These are phyloP conservation scores for Phataginus tetradactyla DNA, from an alignment of 2,797 vertebrate genomes.

Conservation along the genomic window DNA sequence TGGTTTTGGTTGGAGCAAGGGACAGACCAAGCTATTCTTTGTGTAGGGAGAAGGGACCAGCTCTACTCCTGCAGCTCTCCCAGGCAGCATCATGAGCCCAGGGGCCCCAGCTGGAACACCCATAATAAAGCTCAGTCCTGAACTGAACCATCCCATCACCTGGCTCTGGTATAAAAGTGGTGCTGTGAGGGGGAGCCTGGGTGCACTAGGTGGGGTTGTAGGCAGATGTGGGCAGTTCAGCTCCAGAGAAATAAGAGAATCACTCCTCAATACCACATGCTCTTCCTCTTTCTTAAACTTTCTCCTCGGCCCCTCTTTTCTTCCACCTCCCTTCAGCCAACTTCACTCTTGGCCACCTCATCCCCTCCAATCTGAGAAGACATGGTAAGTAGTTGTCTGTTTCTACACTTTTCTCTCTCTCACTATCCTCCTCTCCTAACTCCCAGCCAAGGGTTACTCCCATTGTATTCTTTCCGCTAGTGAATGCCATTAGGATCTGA, in stretches of 20 bases:
- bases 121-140: slow-evolving; percentile 28
- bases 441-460: not conserved
- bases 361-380: not conserved
- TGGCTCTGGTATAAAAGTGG: not conserved
- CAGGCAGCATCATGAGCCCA: not conserved
- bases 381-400: slow-evolving; percentile 1
- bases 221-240: not conserved
- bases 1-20: slow-evolving; percentile 33
- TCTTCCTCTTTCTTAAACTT: not conserved
- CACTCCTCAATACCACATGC: not conserved
- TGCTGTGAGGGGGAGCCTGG: not conserved
- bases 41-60: not conserved
- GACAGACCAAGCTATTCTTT: not conserved
- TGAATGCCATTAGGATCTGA: slow-evolving; percentile 43
- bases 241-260: not conserved
- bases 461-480: slow-evolving; percentile 48
- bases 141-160: not conserved
- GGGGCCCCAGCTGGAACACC: not conserved
- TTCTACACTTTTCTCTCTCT: not conserved
- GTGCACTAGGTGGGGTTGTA: not conserved
- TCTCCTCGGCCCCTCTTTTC: not conserved
- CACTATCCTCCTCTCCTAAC: not conserved
- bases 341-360: not conserved
- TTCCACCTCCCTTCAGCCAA: not conserved
- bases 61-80: not conserved